These are phyloP conservation scores for Chelonus insularis DNA, from an alignment of 1,140 invertebrate species.

Conservation along the genomic window DNA sequence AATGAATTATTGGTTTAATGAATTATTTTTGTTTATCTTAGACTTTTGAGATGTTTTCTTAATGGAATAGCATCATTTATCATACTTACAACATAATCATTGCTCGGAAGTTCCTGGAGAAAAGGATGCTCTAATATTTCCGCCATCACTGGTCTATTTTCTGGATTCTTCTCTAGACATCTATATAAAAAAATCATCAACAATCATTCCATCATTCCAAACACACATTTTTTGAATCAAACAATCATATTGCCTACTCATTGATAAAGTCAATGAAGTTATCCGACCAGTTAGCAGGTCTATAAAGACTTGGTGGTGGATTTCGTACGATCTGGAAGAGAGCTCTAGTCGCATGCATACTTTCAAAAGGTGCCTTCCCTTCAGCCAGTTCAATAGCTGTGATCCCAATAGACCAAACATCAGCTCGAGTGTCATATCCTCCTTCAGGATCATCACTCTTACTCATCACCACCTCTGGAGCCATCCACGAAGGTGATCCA, in stretches of 20 bases:
- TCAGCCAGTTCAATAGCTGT: constrained; percentile 90
- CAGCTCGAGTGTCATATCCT: constrained; percentile 74
- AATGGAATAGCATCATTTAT: no score
- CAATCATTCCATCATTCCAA: no score
- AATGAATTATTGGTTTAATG: no score
- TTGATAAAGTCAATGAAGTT: constrained; percentile 81
- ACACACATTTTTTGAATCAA: no score
- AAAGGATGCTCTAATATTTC: constrained; percentile 90
- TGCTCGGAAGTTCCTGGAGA: constrained; percentile 71
- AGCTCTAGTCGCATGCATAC: constrained; percentile 84
- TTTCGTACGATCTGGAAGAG: constrained; percentile 86
- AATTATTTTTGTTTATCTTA: no score
- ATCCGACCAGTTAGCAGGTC: constrained; percentile 77
- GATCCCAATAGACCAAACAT: constrained; percentile 92
- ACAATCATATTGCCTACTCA: constrained; percentile 64
- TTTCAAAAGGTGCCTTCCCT: constrained; percentile 79
- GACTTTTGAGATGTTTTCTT: no score
- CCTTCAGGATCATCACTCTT: constrained; percentile 36
- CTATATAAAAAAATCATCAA: constrained; percentile 64
- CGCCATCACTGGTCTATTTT: constrained; percentile 81
- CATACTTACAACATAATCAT: constrained; percentile 72
- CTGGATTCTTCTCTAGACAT: constrained; percentile 88
- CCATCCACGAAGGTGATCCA: constrained; percentile 91
- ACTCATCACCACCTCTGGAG: constrained; percentile 77
- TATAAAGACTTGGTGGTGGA: constrained; percentile 77